A percentile compares a stretch with the other conserved stretches of the same genome.
Conservation (phyloP, 2,888 invertebrate genomes). For the Pyrrhia umbra region DNA sequence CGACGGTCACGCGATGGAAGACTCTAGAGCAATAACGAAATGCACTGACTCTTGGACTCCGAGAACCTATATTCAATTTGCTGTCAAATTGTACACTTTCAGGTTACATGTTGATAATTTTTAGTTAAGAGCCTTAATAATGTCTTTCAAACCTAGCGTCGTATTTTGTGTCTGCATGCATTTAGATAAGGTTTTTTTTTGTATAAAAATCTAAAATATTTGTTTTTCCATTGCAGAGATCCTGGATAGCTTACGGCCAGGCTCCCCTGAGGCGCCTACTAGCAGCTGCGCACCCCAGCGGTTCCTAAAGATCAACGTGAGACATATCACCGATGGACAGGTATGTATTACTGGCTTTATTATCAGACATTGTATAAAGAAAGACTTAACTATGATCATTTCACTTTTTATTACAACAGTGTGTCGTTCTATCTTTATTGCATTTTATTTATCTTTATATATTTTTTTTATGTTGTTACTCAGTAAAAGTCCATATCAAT, state of each 20-base stretch:
- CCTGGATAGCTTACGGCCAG: slow-evolving; percentile 95
- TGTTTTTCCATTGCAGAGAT: slow-evolving; percentile 90
- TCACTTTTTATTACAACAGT: too few species aligned
- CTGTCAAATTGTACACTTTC: too few species aligned
- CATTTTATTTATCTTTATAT: too few species aligned
- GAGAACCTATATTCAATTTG: too few species aligned
- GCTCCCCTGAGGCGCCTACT: slow-evolving; percentile 94
- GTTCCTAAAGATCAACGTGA: slow-evolving; percentile 97
- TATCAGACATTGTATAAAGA: too few species aligned
- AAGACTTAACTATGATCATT: too few species aligned
- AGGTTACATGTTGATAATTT: too few species aligned
- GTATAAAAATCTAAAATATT: neutral
- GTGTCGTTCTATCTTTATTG: too few species aligned
- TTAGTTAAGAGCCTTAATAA: neutral
- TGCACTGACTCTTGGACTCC: neutral
- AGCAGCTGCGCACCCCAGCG: slow-evolving; percentile 93
- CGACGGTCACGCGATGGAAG: slow-evolving; percentile 10
- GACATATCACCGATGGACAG: slow-evolving; percentile 98
- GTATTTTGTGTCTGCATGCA: neutral
- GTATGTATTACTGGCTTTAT: slow-evolving; percentile 79
- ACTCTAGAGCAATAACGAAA: slow-evolving; percentile 13
- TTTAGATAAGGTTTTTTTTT: neutral
- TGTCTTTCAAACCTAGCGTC: neutral
- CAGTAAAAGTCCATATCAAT: neutral
- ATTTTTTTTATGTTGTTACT: neutral